Evolutionary conservation across 2,888 invertebrate genomes (phyloP), one percentile per base, ranked within the genome.

Genomic region (Periphyllus acericola): DNA sequence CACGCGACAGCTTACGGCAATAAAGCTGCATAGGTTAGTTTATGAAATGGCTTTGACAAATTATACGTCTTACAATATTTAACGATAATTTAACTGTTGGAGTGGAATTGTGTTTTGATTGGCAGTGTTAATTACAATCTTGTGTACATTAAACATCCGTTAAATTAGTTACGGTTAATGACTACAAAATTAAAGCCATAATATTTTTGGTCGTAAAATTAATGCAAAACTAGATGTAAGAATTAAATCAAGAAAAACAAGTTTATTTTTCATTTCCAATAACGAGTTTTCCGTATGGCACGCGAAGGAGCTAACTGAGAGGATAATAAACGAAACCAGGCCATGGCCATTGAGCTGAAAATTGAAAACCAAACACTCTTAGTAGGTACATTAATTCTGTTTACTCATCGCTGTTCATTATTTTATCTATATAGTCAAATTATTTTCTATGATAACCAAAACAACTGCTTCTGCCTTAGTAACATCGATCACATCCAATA

Each of bases 271-370:
- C 75, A 66, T 83, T 40, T 74, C 8, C n/a, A 60, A 83, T 66
- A 66, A 83, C 83, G 32, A 40, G 75, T 75, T 83, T 83, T 83
- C 32, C 36, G 17, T 5, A 25, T 32, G 19, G 34, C 46, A 68
- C 32, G 66, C 52, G 17, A 34, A 52, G n/a, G 21, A n/a, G 29
- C 9, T 36, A 52, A 72, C 32, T 25, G 25, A 55, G 19, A 40
- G 46, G n/a, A 68, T 0, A 40, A 14, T 66, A 14, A 76, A 84
- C 9, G 76, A 84, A 82, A 84, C 34, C 84, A 21, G 84, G 84
- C 76, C 68, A 84, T 34, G 66, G 68, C 46, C 46, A 55, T 34
- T 34, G 83, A 74, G 34, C 9, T 72, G 55, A 83, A 83, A 81
- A 74, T 72, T 74, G 36, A 72, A 83, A 83, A 83, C 25, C 66